Percentiles rank a stretch among this genome's conserved stretches.
Conservation (phyloP, 2,113 vertebrate species). For the Dicerorhinus sumatrensis region DNA sequence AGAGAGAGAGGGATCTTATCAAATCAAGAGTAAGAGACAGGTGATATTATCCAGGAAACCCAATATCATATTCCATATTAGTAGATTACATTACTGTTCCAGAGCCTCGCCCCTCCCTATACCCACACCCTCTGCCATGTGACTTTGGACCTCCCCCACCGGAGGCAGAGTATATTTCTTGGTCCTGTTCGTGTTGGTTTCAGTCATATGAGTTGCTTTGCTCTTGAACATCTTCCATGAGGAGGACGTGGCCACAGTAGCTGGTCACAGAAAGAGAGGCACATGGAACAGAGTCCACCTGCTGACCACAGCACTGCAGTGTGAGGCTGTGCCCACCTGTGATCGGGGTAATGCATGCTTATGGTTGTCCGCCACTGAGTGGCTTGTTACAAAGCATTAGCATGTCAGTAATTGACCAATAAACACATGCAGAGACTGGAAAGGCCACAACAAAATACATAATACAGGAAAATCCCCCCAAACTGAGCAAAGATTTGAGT, state of each 20-base stretch:
- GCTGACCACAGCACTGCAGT: not conserved
- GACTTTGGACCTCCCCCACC: fast-evolving
- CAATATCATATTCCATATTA: fast-evolving
- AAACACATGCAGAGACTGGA: too few relatives aligned
- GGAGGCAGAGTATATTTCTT: fast-evolving
- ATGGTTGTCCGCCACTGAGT: fast-evolving
- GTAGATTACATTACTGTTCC: fast-evolving
- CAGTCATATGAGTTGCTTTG: fast-evolving
- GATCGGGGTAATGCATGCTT: fast-evolving
- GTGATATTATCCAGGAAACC: not conserved
- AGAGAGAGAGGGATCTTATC: not conserved
- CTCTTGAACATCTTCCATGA: not conserved
- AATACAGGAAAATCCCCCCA: not conserved
- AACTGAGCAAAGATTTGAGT: fast-evolving
- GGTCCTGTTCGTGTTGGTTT: fast-evolving
- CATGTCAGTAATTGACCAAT: fast-evolving
- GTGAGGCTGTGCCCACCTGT: fast-evolving
- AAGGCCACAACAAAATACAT: fast-evolving
- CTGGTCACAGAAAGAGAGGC: not conserved
- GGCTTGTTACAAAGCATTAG: not conserved
- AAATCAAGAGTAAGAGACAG: fast-evolving
- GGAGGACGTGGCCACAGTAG: not conserved
- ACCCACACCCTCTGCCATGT: fast-evolving
- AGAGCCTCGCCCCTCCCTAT: fast-evolving
- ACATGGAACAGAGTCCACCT: fast-evolving